Conservation (phyloP, 37 sponge, comb jelly and placozoan species). For the Aplysina aerophoba region DNA sequence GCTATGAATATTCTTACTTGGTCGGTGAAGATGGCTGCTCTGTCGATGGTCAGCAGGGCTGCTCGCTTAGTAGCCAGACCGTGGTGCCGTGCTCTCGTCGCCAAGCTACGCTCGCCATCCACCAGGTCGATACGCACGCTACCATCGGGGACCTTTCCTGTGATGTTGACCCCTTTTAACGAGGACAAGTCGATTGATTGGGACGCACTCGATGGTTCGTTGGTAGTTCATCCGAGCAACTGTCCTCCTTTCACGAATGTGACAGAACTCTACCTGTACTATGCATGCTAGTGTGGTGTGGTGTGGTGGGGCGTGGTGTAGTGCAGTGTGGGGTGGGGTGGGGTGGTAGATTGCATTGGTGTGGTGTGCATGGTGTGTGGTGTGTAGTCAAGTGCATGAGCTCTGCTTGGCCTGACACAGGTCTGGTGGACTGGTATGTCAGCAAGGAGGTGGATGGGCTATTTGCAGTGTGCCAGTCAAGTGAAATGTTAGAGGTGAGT, state of each 20-base stretch:
- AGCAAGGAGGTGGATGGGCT: conserved; percentile 74
- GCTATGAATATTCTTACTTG: no score
- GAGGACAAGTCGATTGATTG: conserved; percentile 85
- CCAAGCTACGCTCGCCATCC: neutral
- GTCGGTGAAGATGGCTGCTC: conserved; percentile 20
- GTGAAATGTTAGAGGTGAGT: conserved; percentile 89
- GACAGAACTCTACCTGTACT: neutral
- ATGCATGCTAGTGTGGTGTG: neutral
- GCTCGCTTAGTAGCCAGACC: neutral
- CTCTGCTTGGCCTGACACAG: no score
- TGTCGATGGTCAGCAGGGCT: neutral
- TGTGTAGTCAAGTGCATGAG: no score
- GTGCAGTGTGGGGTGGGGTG: neutral
- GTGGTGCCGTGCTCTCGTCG: neutral
- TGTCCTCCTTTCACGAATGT: no score
- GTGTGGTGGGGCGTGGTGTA: neutral
- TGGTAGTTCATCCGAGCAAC: no score
- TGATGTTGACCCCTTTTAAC: conserved; percentile 91
- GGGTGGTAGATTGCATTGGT: neutral
- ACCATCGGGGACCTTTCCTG: conserved; percentile 82
- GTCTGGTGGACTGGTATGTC: conserved; percentile 90
- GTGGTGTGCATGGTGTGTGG: neutral
- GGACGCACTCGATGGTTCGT: conserved; percentile 77
- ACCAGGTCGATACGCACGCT: neutral
- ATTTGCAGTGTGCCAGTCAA: conserved; percentile 89